Percentiles rank a stretch among this genome's conserved stretches.
Conservation (phyloP, 2,888 invertebrate species). For the Lasius fuliginosus region DNA sequence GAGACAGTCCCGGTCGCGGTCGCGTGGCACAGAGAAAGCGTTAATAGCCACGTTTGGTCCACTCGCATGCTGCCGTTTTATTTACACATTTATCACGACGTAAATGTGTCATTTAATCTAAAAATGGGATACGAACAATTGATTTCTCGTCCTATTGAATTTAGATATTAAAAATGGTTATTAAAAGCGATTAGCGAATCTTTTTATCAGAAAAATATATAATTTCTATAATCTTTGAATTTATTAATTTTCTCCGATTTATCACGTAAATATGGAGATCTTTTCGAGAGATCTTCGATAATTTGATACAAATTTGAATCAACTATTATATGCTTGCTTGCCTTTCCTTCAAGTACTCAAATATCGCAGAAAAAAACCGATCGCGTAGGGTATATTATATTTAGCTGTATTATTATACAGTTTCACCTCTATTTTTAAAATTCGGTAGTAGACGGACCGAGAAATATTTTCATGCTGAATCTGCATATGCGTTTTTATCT, state of each 20-base stretch:
- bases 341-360: background rate
- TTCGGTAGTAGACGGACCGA: background rate
- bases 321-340: background rate
- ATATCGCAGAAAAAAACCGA: background rate
- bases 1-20: background rate
- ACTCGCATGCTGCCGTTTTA: background rate
- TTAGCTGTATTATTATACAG: background rate
- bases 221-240: background rate
- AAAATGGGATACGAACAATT: background rate
- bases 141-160: background rate
- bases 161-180: background rate
- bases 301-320: background rate
- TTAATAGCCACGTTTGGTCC: background rate
- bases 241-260: background rate
- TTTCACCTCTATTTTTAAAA: background rate
- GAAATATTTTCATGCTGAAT: background rate
- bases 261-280: background rate
- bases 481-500: constrained; percentile 9
- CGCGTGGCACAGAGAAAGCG: constrained; percentile 23
- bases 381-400: background rate
- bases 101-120: constrained; percentile 5
- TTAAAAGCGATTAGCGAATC: background rate
- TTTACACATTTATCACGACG: background rate
- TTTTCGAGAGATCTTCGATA: background rate
- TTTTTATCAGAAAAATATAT: background rate